A percentile compares a stretch with the other conserved stretches of the same genome.
These are phyloP conservation scores for Spodoptera picta DNA, from an alignment of 2,888 invertebrate species.

Conservation along the genomic window DNA sequence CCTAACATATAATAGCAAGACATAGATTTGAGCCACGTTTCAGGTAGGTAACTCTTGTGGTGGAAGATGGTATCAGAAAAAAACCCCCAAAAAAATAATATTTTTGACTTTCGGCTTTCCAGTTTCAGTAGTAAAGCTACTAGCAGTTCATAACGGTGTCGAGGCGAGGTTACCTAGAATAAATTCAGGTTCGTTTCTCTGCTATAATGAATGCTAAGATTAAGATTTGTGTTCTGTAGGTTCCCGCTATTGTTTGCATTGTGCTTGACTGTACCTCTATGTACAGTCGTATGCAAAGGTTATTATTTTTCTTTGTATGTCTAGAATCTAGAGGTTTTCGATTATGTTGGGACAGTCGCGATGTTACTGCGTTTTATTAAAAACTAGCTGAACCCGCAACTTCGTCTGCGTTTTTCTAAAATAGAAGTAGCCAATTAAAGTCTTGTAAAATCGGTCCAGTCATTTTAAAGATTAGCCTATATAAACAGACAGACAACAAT, in stretches of 20 bases:
- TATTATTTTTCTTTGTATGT: constrained; percentile 46
- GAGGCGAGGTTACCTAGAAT: constrained; percentile 78
- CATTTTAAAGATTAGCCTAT: too few relatives aligned
- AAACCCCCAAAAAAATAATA: too few relatives aligned
- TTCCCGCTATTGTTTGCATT: constrained; percentile 86
- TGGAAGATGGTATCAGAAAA: too few relatives aligned
- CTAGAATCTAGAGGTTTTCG: constrained; percentile 29
- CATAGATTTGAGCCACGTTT: too few relatives aligned
- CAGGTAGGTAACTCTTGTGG: too few relatives aligned
- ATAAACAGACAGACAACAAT: too few relatives aligned
- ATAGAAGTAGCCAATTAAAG: too few relatives aligned
- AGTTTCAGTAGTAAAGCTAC: constrained; percentile 73
- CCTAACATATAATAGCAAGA: too few relatives aligned
- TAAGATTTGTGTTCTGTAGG: constrained; percentile 85
- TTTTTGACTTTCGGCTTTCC: too few relatives aligned
- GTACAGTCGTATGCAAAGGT: constrained; percentile 50
- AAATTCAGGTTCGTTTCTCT: constrained; percentile 86
- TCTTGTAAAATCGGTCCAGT: too few relatives aligned
- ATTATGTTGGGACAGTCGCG: constrained; percentile 30
- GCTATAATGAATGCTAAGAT: constrained; percentile 87
- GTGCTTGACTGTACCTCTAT: constrained; percentile 69
- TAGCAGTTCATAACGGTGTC: constrained; percentile 63
- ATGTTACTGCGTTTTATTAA: background rate
- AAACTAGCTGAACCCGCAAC: too few relatives aligned
- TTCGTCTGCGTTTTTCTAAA: too few relatives aligned